These are phyloP conservation scores for Acleris cristana DNA, from an alignment of 2,888 invertebrate species.

Conservation along the genomic window DNA sequence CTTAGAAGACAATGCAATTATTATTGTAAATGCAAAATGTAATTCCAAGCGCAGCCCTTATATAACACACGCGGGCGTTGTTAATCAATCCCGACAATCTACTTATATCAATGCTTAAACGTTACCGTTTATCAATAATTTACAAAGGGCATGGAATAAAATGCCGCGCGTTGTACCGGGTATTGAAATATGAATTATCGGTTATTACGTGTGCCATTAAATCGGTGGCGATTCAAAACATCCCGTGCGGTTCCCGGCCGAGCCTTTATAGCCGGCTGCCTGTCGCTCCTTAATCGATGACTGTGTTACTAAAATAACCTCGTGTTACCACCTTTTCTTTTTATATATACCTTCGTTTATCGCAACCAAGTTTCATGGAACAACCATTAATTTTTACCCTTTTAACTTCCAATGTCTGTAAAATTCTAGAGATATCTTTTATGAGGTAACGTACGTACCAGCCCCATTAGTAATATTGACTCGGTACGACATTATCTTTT, in stretches of 20 bases:
- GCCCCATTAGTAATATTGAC: no score
- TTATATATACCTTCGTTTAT: slow-evolving; percentile 25
- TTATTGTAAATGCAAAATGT: no score
- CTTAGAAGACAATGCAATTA: no score
- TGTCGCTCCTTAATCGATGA: slow-evolving; percentile 79
- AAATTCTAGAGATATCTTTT: slow-evolving; percentile 1
- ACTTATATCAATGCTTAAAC: slow-evolving; percentile 22
- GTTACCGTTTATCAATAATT: slow-evolving; percentile 39
- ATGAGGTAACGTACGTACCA: not conserved
- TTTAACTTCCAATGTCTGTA: slow-evolving; percentile 1
- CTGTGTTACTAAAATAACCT: slow-evolving; percentile 78
- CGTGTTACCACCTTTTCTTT: slow-evolving; percentile 46
- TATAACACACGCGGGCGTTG: not conserved
- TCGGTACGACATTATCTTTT: no score
- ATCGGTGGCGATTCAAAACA: slow-evolving; percentile 80
- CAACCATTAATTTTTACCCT: not conserved
- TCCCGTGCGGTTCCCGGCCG: slow-evolving; percentile 72
- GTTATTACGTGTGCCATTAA: slow-evolving; percentile 77
- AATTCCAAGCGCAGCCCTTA: not conserved
- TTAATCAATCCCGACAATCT: slow-evolving; percentile 26
- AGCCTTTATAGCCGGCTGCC: slow-evolving; percentile 71
- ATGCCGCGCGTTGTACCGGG: slow-evolving; percentile 45
- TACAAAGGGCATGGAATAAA: slow-evolving; percentile 38
- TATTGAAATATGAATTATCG: slow-evolving; percentile 75
- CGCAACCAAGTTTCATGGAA: slow-evolving; percentile 3